Conservation (phyloP, 2,113 vertebrate genomes). For the Alosa alosa region DNA sequence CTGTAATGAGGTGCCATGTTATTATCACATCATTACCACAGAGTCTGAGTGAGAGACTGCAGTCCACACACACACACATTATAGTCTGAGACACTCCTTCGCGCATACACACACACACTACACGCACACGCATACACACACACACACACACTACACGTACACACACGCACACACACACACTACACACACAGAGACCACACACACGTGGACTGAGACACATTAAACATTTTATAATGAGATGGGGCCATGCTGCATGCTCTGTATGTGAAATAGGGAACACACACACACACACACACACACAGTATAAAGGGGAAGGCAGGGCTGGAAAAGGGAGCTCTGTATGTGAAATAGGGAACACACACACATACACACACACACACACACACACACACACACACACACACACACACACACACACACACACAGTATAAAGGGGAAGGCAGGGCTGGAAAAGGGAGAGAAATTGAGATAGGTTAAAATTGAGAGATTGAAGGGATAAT, state of each 20-base stretch:
- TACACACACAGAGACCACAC: background rate
- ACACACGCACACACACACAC: too few species aligned
- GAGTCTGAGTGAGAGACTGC: too few species aligned
- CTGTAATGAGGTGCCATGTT: slow-evolving; percentile 17
- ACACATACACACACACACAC: too few species aligned
- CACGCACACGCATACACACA: background rate
- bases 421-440: too few species aligned
- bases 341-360: too few species aligned
- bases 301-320: too few species aligned
- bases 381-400: too few species aligned
- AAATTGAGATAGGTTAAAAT: too few species aligned
- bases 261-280: background rate
- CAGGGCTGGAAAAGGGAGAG: background rate
- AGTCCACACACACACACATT: background rate
- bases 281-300: background rate
- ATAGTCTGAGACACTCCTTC: background rate
- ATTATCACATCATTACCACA: slow-evolving; percentile 31
- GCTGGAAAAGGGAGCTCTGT: background rate
- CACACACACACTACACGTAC: background rate
- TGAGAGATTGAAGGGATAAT: too few species aligned
- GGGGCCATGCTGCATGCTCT: background rate
- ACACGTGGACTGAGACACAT: background rate
- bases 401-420: too few species aligned
- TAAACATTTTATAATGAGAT: background rate
- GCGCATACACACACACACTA: background rate